Conservation (phyloP, 2,888 invertebrate genomes). For the Hylaea fasciaria region DNA sequence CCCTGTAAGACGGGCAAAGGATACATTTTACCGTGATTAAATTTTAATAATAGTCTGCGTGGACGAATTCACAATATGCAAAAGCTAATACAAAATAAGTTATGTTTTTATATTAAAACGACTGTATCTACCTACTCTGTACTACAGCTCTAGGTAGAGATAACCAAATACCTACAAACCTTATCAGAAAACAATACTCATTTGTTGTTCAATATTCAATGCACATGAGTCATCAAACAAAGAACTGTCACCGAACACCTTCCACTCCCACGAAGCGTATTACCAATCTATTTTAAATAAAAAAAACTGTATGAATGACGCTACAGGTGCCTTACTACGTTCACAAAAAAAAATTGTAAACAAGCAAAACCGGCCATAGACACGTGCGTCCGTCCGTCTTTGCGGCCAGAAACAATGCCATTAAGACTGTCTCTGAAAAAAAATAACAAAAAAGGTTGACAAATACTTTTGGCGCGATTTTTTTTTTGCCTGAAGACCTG, state of each 20-base stretch:
- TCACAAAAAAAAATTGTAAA: slow-evolving; percentile 64
- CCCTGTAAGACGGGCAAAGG: too few species aligned
- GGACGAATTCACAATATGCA: too few species aligned
- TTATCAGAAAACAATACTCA: slow-evolving; percentile 7
- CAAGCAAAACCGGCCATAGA: slow-evolving; percentile 73
- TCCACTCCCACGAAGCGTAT: slow-evolving; percentile 61
- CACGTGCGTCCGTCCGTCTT: slow-evolving; percentile 75
- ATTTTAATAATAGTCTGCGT: too few species aligned
- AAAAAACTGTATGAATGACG: slow-evolving; percentile 64
- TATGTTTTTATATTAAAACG: too few species aligned
- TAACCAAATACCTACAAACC: slow-evolving; percentile 11
- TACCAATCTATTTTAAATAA: slow-evolving; percentile 56
- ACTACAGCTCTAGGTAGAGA: not conserved
- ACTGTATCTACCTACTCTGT: too few species aligned
- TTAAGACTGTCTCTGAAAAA: slow-evolving; percentile 57
- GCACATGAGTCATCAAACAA: slow-evolving; percentile 46
- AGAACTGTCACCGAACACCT: slow-evolving; percentile 44
- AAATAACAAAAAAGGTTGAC: slow-evolving; percentile 54
- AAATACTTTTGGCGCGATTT: slow-evolving; percentile 63
- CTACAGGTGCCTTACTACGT: slow-evolving; percentile 74
- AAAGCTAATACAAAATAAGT: too few species aligned
- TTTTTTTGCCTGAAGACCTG: slow-evolving; percentile 45
- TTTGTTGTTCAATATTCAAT: slow-evolving; percentile 23
- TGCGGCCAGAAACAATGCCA: slow-evolving; percentile 78
- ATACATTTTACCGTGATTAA: too few species aligned